Base-by-base conservation (phyloP, 2,113 vertebrate species). In the Plecotus auritus region DNA sequence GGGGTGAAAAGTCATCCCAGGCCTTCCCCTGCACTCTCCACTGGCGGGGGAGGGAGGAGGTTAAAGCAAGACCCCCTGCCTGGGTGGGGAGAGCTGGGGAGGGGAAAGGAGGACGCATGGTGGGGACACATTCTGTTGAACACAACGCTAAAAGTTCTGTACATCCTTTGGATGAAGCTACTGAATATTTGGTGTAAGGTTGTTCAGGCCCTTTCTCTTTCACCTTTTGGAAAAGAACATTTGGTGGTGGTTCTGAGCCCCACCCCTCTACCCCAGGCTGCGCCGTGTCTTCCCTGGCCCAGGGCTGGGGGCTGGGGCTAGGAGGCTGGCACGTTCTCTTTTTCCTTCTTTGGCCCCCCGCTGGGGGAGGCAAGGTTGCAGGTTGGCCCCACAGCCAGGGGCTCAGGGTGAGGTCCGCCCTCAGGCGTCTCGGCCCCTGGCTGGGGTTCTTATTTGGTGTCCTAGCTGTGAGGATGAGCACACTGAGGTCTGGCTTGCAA, bases 141-240 rank as follows among this genome's bases (percentile, higher is more conserved):
- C 92, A 45, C 90, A 96, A 97, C 54, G 78, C 97, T 97, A 96
- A 97, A 97, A 98, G 97, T 94, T 98, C 96, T 98, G 97, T 98
- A 98, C 97, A 98, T 97, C 97, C 97, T 98, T 98, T 98, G 98
- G 98, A 97, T 97, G 97, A 98, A 98, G 98, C 98, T 98, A 96
- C 95, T 97, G 98, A 96, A 95, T 98, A 97, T 98, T 98, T 98
- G 98, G 97, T 97, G 97, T 97, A 96, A 97, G 93, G 97, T 97
- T 97, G 96, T 96, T 97, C 77, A 56, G 93, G 97, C 95, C 96
- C 85, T 96, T 97, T 94, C 89, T 88, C 92, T 96, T 96, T 96
- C 72, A 96, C 91, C 91, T 96, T 98, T 88, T 77, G 74, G 94
- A 97, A 96, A 97, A 96, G 96, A 95, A 90, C 91, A 59, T 94